phyloP scores from a whole-genome alignment of 1,140 invertebrate species.

The Pantala flavescens region DNA sequence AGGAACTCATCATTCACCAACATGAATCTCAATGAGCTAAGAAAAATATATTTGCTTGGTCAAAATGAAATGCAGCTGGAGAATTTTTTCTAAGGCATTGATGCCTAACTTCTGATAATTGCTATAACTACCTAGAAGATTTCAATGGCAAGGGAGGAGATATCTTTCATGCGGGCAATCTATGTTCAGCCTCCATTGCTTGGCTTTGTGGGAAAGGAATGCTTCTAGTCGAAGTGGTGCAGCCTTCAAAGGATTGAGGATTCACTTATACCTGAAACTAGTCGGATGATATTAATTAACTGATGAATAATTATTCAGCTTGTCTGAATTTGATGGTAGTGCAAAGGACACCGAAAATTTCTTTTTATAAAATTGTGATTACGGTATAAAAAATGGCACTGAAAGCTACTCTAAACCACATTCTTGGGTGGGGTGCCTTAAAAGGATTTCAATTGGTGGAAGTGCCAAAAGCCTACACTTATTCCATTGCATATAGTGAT shows the following conservation, averaged over 20 bases:
- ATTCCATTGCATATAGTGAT: neutral
- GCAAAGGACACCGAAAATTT: neutral
- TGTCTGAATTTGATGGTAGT: neutral
- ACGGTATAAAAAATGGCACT: neutral
- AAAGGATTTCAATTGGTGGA: neutral
- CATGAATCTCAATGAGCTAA: neutral
- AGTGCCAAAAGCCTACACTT: neutral
- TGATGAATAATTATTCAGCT: neutral
- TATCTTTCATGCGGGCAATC: neutral
- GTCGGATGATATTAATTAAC: neutral
- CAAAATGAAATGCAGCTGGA: no score
- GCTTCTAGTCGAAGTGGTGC: neutral
- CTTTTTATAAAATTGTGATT: neutral
- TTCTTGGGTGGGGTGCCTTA: neutral
- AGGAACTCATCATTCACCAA: neutral
- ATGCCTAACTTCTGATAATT: neutral
- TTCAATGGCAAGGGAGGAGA: neutral
- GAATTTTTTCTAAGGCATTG: neutral
- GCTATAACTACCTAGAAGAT: slow-evolving; percentile 1
- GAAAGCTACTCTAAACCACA: neutral
- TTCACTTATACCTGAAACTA: neutral
- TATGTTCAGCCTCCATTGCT: neutral
- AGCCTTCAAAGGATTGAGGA: neutral
- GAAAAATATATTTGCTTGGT: no score
- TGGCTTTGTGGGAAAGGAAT: neutral